Percentiles rank a stretch among this genome's conserved stretches.
Conservation (phyloP, 2,113 vertebrate species). For the Macrotus californicus region DNA sequence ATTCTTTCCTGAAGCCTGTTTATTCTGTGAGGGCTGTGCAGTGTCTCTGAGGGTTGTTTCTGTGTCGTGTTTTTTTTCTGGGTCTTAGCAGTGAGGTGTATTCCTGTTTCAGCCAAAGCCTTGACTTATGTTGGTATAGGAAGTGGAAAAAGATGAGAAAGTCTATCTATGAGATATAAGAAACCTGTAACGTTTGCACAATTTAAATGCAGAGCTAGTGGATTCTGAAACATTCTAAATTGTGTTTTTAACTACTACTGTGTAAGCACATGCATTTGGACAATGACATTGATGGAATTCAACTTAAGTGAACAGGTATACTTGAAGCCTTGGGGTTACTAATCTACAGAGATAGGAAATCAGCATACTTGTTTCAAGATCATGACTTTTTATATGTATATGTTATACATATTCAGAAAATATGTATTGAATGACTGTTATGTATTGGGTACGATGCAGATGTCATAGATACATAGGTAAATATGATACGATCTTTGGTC, state of each 20-base stretch:
- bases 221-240: not conserved
- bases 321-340: not conserved
- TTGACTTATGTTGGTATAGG: not conserved
- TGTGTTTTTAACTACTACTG: not conserved
- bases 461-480: not conserved
- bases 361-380: not conserved
- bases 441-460: fast-evolving
- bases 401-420: not conserved
- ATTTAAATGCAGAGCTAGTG: not conserved
- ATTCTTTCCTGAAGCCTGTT: constrained; percentile 23
- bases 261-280: not conserved
- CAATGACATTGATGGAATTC: not conserved
- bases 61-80: not conserved
- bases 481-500: not conserved
- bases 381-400: not conserved
- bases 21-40: not conserved
- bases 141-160: not conserved
- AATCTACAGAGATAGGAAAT: not conserved
- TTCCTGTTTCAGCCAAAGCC: not conserved
- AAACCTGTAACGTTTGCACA: not conserved
- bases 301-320: not conserved
- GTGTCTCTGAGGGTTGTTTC: not conserved
- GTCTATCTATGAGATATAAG: not conserved
- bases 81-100: not conserved
- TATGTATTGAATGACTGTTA: not conserved